These are phyloP conservation scores for Psophia crepitans DNA, from an alignment of 2,113 vertebrate genomes.

Conservation along the genomic window DNA sequence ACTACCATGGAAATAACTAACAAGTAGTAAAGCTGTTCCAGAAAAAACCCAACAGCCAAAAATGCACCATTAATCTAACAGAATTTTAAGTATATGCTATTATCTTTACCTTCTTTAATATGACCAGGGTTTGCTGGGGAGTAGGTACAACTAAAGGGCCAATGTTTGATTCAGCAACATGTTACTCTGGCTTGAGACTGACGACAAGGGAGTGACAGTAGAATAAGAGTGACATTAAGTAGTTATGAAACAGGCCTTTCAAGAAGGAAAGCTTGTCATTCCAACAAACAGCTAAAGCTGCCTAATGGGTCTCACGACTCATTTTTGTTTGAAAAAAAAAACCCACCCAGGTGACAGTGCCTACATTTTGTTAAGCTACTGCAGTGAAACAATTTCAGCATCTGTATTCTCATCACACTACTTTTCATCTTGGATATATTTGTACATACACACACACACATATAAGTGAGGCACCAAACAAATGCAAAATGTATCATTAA, in stretches of 20 bases:
- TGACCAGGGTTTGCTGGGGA: background rate
- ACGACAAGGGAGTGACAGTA: background rate
- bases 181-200: background rate
- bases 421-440: background rate
- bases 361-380: background rate
- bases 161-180: background rate
- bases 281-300: background rate
- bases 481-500: background rate
- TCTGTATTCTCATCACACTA: background rate
- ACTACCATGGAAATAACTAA: background rate
- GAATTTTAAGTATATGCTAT: background rate
- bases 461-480: background rate
- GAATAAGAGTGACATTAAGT: background rate
- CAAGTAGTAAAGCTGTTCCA: background rate
- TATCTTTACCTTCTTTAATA: background rate
- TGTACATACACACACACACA: background rate
- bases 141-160: background rate
- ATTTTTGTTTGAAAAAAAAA: background rate
- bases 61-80: background rate
- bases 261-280: background rate
- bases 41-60: background rate
- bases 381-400: background rate
- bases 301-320: background rate
- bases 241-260: background rate
- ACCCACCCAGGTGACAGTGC: background rate